phyloP scores from a whole-genome alignment of 2,113 vertebrate genomes.

The Laterallus jamaicensis region DNA sequence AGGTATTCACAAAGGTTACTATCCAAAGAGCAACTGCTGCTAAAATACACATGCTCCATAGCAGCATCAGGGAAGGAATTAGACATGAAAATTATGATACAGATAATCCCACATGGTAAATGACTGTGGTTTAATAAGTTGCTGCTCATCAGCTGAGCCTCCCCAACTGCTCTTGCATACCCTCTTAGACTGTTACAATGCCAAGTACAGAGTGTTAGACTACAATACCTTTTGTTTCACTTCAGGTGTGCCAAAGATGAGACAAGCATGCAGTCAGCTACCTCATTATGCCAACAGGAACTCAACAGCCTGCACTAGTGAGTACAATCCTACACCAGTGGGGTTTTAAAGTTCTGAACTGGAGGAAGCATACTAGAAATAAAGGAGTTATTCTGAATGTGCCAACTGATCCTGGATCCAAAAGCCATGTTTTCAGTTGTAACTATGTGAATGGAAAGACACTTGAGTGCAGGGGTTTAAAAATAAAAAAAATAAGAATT shows the following conservation, averaged over 20 bases:
- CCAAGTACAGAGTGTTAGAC: background rate
- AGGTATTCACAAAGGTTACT: background rate
- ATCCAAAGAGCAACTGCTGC: background rate
- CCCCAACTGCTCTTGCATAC: background rate
- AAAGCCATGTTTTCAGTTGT: background rate
- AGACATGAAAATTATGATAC: background rate
- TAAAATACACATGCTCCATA: background rate
- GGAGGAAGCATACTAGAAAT: background rate
- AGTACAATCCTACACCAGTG: background rate
- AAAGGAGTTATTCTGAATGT: background rate
- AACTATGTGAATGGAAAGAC: background rate
- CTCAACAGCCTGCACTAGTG: background rate
- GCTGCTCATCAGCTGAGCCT: background rate
- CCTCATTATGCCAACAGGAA: background rate
- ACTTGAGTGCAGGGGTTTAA: too few relatives aligned
- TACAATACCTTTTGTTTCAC: slow-evolving; percentile 1
- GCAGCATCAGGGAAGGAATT: background rate
- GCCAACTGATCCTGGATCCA: background rate
- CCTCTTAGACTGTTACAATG: background rate
- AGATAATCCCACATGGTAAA: background rate
- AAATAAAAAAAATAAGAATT: too few relatives aligned
- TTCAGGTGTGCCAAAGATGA: background rate
- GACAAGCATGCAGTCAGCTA: background rate
- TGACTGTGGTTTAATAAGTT: background rate
- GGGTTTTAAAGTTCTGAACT: background rate